These are phyloP conservation scores for Graphium colonna DNA, from an alignment of 2,888 invertebrate species.

Conservation along the genomic window DNA sequence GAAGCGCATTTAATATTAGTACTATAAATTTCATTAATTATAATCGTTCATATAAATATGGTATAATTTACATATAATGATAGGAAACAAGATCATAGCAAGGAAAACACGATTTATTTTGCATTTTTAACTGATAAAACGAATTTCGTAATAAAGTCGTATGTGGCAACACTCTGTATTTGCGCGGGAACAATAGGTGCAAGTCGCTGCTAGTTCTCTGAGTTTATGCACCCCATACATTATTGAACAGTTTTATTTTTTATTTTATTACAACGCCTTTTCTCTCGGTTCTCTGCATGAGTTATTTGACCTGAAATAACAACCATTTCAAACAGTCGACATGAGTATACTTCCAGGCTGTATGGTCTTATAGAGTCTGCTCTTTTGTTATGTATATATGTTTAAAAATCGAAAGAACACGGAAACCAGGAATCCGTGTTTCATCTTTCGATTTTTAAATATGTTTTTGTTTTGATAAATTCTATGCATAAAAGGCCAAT, in stretches of 20 bases:
- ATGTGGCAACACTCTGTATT: constrained; percentile 33
- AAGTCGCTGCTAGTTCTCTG: constrained; percentile 16
- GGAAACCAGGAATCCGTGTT: no score
- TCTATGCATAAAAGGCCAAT: no score
- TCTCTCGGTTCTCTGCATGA: constrained; percentile 31
- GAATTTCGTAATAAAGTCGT: constrained; percentile 6
- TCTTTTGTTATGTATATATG: no score
- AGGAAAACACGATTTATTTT: no score
- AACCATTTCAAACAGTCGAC: background rate
- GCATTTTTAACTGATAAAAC: no score
- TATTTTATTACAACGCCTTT: constrained; percentile 39
- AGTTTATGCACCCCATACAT: constrained; percentile 45
- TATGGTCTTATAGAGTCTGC: no score
- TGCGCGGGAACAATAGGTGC: constrained; percentile 37
- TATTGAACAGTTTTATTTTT: constrained; percentile 58
- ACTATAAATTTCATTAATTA: constrained; percentile 5
- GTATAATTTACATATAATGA: no score
- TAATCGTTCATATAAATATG: background rate
- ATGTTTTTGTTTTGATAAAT: no score
- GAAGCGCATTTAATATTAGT: background rate
- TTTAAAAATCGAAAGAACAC: no score
- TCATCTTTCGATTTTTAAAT: no score
- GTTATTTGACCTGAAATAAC: constrained; percentile 27
- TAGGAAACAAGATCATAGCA: no score
- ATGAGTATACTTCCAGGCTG: no score